These are phyloP conservation scores for Tetrax tetrax DNA, from an alignment of 2,113 vertebrate genomes.

Conservation along the genomic window DNA sequence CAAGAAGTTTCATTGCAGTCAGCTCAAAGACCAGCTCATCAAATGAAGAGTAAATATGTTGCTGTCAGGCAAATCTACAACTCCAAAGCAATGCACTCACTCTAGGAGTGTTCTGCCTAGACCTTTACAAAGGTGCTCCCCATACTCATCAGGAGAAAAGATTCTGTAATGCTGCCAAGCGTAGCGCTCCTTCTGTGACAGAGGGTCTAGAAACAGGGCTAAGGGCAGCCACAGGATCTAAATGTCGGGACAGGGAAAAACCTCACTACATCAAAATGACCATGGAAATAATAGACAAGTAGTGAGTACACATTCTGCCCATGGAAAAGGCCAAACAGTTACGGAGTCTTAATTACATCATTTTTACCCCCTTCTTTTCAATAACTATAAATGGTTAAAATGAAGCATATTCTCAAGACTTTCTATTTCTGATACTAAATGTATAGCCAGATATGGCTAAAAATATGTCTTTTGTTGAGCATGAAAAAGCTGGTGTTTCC, in stretches of 20 bases:
- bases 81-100: background rate
- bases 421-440: background rate
- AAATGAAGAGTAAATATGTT: background rate
- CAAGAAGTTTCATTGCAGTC: background rate
- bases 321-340: background rate
- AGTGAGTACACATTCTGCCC: background rate
- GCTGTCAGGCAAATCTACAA: background rate
- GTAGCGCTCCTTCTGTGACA: rapidly evolving
- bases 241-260: rapidly evolving
- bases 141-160: rapidly evolving
- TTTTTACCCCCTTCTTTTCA: background rate
- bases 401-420: background rate
- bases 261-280: background rate
- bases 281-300: background rate
- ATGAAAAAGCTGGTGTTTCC: background rate
- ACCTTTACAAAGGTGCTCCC: background rate
- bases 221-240: background rate
- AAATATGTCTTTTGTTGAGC: background rate
- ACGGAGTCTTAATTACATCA: background rate
- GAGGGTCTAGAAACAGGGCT: background rate
- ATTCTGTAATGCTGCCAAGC: rapidly evolving
- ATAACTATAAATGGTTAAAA: background rate
- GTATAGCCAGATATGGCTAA: background rate
- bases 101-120: background rate
- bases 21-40: background rate